Percentiles rank a stretch among this genome's conserved stretches.
These are phyloP conservation scores for Orchestes rusci DNA, from an alignment of 2,888 invertebrate species.

Conservation along the genomic window DNA sequence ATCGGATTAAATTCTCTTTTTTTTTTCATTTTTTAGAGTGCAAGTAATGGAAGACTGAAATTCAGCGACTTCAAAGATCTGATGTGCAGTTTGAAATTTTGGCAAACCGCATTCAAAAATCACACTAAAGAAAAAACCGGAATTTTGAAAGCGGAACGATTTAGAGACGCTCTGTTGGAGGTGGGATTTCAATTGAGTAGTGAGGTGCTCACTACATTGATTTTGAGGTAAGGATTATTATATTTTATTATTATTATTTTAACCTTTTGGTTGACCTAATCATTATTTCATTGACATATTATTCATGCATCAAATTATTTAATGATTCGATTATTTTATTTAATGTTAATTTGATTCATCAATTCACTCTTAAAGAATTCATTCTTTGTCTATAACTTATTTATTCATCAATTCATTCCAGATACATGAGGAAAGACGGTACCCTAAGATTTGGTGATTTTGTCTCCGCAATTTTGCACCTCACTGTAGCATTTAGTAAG, in stretches of 20 bases:
- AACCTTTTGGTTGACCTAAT: background rate
- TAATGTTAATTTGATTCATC: no score
- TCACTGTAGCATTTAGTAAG: conserved; percentile 84
- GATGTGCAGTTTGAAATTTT: conserved; percentile 84
- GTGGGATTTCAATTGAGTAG: conserved; percentile 84
- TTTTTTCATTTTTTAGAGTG: conserved; percentile 45
- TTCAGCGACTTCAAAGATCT: conserved; percentile 84
- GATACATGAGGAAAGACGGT: conserved; percentile 86
- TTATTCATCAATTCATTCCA: conserved; percentile 7
- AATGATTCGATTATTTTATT: no score
- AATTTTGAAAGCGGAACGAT: conserved; percentile 76
- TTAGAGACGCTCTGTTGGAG: conserved; percentile 76
- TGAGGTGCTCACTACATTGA: conserved; percentile 72
- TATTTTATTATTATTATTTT: background rate
- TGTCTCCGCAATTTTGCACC: conserved; percentile 80
- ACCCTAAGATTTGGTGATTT: conserved; percentile 88
- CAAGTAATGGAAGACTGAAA: conserved; percentile 68
- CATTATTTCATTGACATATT: no score
- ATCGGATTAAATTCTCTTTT: no score
- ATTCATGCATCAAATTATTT: no score
- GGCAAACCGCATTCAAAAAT: conserved; percentile 85
- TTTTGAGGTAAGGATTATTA: conserved; percentile 50
- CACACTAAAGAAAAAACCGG: conserved; percentile 89
- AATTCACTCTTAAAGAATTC: no score
- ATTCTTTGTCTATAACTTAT: no score